Conservation (phyloP, 2,113 vertebrate species). For the Mormyrus lacerda region DNA sequence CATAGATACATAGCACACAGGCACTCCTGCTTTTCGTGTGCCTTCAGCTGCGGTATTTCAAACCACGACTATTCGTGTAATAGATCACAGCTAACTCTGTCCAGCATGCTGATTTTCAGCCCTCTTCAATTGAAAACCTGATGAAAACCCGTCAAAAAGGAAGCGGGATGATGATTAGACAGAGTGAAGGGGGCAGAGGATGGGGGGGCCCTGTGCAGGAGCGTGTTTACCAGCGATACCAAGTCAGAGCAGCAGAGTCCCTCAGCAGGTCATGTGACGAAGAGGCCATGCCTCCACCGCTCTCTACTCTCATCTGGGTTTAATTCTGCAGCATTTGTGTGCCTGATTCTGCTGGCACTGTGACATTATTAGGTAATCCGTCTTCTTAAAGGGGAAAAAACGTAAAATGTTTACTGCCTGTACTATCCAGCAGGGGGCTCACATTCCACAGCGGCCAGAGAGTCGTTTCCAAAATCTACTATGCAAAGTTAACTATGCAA, state of each 20-base stretch:
- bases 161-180: background rate
- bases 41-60: background rate
- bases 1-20: background rate
- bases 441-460: background rate
- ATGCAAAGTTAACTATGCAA: slow-evolving; percentile 10
- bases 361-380: slow-evolving; percentile 35
- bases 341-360: slow-evolving; percentile 26
- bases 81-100: background rate
- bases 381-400: slow-evolving; percentile 22
- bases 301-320: slow-evolving; percentile 26
- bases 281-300: background rate
- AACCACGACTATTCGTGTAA: background rate
- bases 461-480: background rate
- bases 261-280: background rate
- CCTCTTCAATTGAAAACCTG: background rate
- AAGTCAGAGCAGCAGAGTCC: background rate
- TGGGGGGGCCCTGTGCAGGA: background rate
- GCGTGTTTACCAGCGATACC: slow-evolving; percentile 12
- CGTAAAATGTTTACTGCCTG: background rate
- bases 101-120: background rate
- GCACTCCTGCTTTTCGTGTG: background rate
- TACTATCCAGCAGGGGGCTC: slow-evolving; percentile 15
- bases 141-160: background rate
- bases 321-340: slow-evolving; percentile 20
- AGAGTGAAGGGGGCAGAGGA: background rate